These are phyloP conservation scores for Anguilla megastoma DNA, from an alignment of 2,797 vertebrate species.

Conservation along the genomic window DNA sequence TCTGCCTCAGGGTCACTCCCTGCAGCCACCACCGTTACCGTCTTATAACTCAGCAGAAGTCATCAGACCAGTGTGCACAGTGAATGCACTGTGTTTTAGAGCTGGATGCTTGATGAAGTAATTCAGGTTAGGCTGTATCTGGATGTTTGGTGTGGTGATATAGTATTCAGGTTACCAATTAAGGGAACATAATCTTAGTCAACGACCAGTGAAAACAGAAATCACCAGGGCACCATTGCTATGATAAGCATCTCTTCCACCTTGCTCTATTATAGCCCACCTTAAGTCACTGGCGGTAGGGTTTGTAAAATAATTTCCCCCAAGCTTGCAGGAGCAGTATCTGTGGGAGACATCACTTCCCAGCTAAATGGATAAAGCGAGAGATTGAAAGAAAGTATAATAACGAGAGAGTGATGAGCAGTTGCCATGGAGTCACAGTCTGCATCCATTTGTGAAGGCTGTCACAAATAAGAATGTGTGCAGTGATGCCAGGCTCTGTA, in stretches of 20 bases:
- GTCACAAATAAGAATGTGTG: neutral
- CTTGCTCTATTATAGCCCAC: neutral
- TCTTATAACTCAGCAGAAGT: neutral
- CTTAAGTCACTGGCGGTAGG: neutral
- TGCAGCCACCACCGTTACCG: neutral
- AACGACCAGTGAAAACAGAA: neutral
- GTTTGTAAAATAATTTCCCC: neutral
- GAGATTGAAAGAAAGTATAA: neutral
- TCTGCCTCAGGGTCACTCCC: neutral
- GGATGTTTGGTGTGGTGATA: neutral
- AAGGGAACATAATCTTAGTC: neutral
- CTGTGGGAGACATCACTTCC: neutral
- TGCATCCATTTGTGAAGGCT: neutral
- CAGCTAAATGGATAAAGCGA: neutral
- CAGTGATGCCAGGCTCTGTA: neutral
- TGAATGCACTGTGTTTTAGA: neutral
- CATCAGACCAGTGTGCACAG: neutral
- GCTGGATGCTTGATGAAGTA: neutral
- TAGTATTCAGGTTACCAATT: neutral
- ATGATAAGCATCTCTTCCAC: neutral
- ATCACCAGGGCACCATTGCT: neutral
- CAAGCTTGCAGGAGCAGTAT: neutral
- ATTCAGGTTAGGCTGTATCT: neutral
- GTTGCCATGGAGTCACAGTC: slow-evolving; percentile 8
- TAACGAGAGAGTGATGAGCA: neutral